Conservation (phyloP, 1,140 invertebrate genomes). For the Agraylea sexmaculata region DNA sequence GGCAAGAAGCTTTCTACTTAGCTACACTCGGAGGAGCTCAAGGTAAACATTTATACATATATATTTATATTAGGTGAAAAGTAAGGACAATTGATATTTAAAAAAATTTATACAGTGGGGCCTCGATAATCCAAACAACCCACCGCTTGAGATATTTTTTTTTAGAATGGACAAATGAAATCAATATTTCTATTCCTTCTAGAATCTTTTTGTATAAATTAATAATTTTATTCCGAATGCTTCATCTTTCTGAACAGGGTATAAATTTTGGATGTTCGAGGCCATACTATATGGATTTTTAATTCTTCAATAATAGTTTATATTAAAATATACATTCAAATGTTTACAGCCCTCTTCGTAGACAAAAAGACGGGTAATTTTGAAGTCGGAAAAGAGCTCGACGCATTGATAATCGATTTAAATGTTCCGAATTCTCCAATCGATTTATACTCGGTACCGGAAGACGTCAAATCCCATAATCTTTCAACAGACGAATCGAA, state of each 20-base stretch:
- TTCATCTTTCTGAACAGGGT: background rate
- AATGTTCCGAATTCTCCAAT: constrained; percentile 42
- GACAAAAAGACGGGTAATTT: constrained; percentile 69
- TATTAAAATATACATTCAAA: constrained; percentile 16
- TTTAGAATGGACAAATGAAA: no score
- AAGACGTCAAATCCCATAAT: constrained; percentile 13
- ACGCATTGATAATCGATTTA: constrained; percentile 62
- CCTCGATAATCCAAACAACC: no score
- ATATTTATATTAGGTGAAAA: background rate
- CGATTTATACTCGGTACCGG: constrained; percentile 32
- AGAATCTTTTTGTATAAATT: no score
- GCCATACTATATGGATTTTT: background rate
- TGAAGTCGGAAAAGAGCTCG: constrained; percentile 69
- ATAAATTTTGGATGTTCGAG: background rate
- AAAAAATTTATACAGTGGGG: no score
- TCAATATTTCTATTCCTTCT: no score
- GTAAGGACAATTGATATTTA: background rate
- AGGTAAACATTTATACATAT: constrained; percentile 35
- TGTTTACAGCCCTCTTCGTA: constrained; percentile 56
- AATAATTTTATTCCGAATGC: background rate
- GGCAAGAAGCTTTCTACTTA: constrained; percentile 68
- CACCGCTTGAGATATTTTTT: no score
- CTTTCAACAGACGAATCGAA: constrained; percentile 18
- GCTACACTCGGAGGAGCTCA: constrained; percentile 77
- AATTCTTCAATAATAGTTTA: constrained; percentile 10